These are phyloP conservation scores for Holothuria scabra DNA, from an alignment of 53 echinoderm and acorn worm genomes.

Conservation along the genomic window DNA sequence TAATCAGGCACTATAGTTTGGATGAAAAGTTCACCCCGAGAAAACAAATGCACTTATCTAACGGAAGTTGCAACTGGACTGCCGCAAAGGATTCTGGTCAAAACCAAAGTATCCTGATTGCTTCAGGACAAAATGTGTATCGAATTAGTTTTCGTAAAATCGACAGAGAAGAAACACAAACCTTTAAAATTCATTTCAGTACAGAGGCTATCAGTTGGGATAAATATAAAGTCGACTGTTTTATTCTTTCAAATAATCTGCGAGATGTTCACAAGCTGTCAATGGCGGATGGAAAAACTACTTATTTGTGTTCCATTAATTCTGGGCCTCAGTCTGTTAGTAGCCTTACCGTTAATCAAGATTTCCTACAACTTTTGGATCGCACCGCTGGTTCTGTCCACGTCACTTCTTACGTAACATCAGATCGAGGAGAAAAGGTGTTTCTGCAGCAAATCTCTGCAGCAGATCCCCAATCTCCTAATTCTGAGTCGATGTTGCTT, in stretches of 20 bases:
- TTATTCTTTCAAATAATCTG: neutral
- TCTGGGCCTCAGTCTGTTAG: neutral
- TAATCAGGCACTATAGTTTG: slow-evolving; percentile 15
- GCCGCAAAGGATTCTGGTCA: neutral
- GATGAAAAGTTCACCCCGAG: neutral
- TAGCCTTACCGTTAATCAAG: neutral
- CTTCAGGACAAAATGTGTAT: neutral
- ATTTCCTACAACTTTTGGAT: neutral
- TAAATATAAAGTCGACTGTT: slow-evolving; percentile 17
- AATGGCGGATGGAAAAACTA: neutral
- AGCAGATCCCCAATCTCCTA: too few relatives aligned
- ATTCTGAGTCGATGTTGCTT: too few relatives aligned
- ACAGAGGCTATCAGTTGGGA: slow-evolving; percentile 23
- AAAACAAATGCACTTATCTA: neutral
- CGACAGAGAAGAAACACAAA: neutral
- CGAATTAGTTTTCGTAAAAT: slow-evolving; percentile 19
- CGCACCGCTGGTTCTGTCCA: neutral
- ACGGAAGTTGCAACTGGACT: neutral
- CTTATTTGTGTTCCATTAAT: neutral
- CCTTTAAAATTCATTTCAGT: neutral
- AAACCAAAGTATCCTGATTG: slow-evolving; percentile 6
- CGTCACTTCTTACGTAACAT: too few relatives aligned
- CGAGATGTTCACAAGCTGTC: slow-evolving; percentile 26
- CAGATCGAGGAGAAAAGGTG: too few relatives aligned
- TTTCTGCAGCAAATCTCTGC: too few relatives aligned